Evolutionary conservation across 2,797 vertebrate genomes (phyloP).

Genomic region (Sitta carolinensis): DNA sequence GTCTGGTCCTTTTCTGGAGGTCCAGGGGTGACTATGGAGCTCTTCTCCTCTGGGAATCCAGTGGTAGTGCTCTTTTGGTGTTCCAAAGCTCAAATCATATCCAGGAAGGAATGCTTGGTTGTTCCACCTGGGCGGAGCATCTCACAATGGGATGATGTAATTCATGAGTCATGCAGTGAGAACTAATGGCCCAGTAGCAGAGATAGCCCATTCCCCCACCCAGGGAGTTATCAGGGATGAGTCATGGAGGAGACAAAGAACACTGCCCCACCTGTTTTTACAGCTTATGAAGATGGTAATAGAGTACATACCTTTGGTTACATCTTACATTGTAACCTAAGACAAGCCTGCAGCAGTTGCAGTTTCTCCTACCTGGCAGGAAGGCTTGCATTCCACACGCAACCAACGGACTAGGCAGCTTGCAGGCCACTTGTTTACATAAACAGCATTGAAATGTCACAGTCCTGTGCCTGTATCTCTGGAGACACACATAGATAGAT

Average conservation of each 20-base stretch:
- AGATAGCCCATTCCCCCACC: no score
- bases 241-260: not conserved
- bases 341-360: not conserved
- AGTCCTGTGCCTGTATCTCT: not conserved
- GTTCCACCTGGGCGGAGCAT: no score
- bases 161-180: not conserved
- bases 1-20: not conserved
- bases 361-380: not conserved
- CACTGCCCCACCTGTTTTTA: not conserved
- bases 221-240: not conserved
- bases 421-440: not conserved
- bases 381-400: not conserved
- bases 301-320: not conserved
- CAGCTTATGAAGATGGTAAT: not conserved
- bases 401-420: not conserved
- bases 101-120: not conserved
- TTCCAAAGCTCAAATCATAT: not conserved
- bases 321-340: not conserved
- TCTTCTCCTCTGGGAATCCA: not conserved
- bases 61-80: not conserved
- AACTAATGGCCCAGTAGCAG: not conserved
- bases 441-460: not conserved
- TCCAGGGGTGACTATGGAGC: not conserved
- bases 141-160: not conserved
- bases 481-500: not conserved